Base-by-base conservation (phyloP, 1,140 invertebrate species). In the Lepidurus apus region DNA sequence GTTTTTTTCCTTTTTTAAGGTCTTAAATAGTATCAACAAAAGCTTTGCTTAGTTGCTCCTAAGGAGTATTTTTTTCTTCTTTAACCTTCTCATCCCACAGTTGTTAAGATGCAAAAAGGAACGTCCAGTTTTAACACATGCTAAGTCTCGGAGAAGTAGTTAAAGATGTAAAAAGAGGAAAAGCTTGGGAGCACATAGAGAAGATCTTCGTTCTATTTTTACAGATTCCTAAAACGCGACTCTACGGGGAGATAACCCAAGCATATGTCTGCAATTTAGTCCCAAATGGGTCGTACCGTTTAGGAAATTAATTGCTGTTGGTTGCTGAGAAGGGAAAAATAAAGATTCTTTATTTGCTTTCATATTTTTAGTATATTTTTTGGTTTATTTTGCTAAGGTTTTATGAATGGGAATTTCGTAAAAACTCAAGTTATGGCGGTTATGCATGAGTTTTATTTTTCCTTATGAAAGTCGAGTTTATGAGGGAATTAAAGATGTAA, bases 1-100 rank as follows among this genome's bases (percentile, higher is more conserved):
- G 87, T 9, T n/a, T 53, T 76, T 73, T 65, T 21, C 17, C 42
- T 43, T n/a, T 24, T 34, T 34, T 80, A 34, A 34, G 2, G 34
- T 34, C 34, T 34, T 34, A 34, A 34, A 2, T 34, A 43, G 10
- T 26, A 26, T 77, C 74, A 77, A 44, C 21, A 24, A 43, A 42
- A 77, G 17, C 34, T 7, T 34, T 34, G 77, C 34, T n/a, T 42
- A 42, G 11, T 75, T 42, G 74, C n/a, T 43, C 74, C 13, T 77
- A 42, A 17, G 34, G 17, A n/a, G 17, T 42, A 9, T 73, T 75
- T 74, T 24, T 74, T 26, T 10, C 21, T 65, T 10, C 7, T 21
- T 65, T 65, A n/a, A 17, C 21, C 21, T 65, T 21, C 13, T 13
- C 53, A 76, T 26, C 43, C 43, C 43, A 77, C 44, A 26, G 42